Evolutionary conservation across 2,113 vertebrate species (phyloP), one percentile per base, ranked within the genome.

Genomic region (Pao palembangensis): DNA sequence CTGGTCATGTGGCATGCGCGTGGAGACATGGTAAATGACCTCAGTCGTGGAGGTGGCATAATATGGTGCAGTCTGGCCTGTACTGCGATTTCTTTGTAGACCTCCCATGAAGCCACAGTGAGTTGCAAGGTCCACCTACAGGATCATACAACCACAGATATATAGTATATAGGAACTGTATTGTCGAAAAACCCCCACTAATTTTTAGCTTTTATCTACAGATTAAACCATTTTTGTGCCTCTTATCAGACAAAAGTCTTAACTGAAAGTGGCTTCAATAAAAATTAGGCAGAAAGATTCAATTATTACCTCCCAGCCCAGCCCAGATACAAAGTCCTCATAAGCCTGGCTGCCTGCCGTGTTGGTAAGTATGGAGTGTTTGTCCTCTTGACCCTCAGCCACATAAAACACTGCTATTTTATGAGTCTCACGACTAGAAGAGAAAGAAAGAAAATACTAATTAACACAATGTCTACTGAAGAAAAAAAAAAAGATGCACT

Each of bases 361-460:
- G 82, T 98, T 99, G 13, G 96, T 96, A 54, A 99, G 92, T 78
- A 99, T 99, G 75, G 97, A 99, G 91, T 98, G 95, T 80, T 99
- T 99, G 88, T 99, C 96, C 87, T 99, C 97, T 86, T 99, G 97
- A 25, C 97, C 96, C 79, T 98, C 97, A 42, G 97, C 97, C 69
- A 99, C 95, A 62, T 98, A 99, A 90, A 99, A 99, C 64, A 99
- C 97, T 8, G 97, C 97, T 19, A 99, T 99, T 88, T 99, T 99
- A 88, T 99, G 97, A 5, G 97, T 99, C 81, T 99, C 97, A 41
- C 97, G 94, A 84, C 97, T 99, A 67, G 20, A 68, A 83, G 86
- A 75, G 78, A 47, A 57, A 11, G 38, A 61, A 51, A 16, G 20
- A 70, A 46, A 41, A 47, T 2, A 21, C 64, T 13, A 15, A 55